phyloP scores from a whole-genome alignment of 2,888 invertebrate genomes.

The Hedychridium roseum region DNA sequence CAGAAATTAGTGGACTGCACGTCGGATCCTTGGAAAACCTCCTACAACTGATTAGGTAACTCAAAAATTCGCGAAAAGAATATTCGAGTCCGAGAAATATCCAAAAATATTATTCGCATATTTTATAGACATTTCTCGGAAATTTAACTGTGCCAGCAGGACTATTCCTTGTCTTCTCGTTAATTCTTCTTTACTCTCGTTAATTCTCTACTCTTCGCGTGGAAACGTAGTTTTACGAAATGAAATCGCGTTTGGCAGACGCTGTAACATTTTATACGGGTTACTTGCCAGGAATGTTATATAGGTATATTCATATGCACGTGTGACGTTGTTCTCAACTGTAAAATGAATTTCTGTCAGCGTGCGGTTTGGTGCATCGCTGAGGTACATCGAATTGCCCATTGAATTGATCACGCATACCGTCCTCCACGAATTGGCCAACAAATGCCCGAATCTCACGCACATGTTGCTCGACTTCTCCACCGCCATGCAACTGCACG shows the following conservation, averaged over 20 bases:
- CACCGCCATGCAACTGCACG: constrained; percentile 99
- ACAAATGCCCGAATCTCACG: constrained; percentile 94
- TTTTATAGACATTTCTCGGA: neutral
- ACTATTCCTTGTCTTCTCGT: too few species aligned
- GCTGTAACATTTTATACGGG: too few species aligned
- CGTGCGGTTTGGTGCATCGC: constrained; percentile 84
- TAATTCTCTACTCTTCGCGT: too few species aligned
- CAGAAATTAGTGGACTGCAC: constrained; percentile 95
- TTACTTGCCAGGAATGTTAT: too few species aligned
- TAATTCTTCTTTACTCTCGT: too few species aligned
- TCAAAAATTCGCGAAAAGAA: constrained; percentile 14
- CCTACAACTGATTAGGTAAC: constrained; percentile 78
- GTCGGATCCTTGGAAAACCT: constrained; percentile 89
- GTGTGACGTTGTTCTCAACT: too few species aligned
- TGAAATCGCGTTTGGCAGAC: too few species aligned
- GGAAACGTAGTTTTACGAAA: too few species aligned
- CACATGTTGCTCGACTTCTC: constrained; percentile 98
- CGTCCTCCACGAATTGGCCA: constrained; percentile 95
- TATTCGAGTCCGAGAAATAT: constrained; percentile 11
- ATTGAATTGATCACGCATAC: constrained; percentile 97
- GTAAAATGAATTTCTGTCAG: too few species aligned
- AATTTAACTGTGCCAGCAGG: neutral
- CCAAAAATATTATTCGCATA: neutral
- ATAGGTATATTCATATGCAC: too few species aligned
- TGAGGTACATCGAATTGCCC: constrained; percentile 91